Evolutionary conservation across 2,797 vertebrate genomes (phyloP).

Genomic region (Bucorvus abyssinicus): DNA sequence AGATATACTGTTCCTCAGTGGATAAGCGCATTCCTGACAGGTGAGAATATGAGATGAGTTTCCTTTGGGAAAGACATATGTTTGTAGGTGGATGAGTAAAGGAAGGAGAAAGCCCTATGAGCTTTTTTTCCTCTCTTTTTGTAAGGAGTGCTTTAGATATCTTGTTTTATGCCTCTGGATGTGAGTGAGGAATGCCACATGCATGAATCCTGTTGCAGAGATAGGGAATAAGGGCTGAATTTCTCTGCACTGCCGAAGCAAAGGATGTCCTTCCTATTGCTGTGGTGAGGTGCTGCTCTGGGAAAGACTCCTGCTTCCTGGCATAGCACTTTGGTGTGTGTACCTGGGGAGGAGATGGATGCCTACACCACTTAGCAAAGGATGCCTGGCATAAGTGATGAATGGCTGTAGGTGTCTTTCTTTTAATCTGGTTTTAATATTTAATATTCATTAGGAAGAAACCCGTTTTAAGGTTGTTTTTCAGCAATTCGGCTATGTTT

Average conservation of each 20-base stretch:
- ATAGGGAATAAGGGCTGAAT: not conserved
- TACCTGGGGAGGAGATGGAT: not conserved
- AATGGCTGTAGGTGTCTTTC: not conserved
- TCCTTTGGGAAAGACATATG: not conserved
- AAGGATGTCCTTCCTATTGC: not conserved
- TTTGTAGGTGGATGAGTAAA: not conserved
- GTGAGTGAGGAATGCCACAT: not conserved
- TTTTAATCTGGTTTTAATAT: not conserved
- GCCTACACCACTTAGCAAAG: accelerated
- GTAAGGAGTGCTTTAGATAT: not conserved
- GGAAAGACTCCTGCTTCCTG: not conserved
- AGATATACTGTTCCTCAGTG: not conserved
- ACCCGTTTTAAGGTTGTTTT: not conserved
- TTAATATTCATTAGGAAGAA: not conserved
- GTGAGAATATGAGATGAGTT: not conserved
- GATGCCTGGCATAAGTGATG: not conserved
- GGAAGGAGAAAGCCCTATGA: not conserved
- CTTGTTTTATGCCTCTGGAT: not conserved
- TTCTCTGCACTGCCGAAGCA: not conserved
- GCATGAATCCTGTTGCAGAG: not conserved
- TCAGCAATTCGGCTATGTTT: not conserved
- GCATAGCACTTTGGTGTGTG: accelerated
- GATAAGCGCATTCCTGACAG: not conserved
- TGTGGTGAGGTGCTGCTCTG: not conserved
- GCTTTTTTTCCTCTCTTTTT: not conserved